These are phyloP conservation scores for Telmatochromis brichardi DNA, from an alignment of 2,113 vertebrate species.

Conservation along the genomic window DNA sequence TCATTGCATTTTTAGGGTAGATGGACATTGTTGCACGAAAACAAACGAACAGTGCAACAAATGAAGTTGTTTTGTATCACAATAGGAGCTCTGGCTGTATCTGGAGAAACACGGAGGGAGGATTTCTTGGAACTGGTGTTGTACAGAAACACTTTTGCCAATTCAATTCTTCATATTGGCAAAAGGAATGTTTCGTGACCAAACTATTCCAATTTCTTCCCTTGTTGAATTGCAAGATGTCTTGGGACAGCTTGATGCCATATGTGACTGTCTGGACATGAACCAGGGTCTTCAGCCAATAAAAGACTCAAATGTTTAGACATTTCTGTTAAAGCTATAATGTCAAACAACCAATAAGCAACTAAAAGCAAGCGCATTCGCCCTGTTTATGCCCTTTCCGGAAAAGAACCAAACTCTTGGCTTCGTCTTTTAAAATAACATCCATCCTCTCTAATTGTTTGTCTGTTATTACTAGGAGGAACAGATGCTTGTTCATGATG, in stretches of 20 bases:
- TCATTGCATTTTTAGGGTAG: background rate
- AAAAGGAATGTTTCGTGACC: constrained; percentile 17
- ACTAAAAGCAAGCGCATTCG: background rate
- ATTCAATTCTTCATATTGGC: constrained; percentile 51
- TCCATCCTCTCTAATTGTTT: background rate
- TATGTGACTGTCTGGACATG: constrained; percentile 36
- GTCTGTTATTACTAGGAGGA: background rate
- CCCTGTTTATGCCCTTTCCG: background rate
- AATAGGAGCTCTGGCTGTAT: constrained; percentile 7
- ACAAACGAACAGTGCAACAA: background rate
- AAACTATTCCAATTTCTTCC: constrained; percentile 24
- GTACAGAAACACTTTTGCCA: constrained; percentile 37
- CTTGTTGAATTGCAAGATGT: constrained; percentile 19
- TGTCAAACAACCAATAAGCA: background rate
- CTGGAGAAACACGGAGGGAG: background rate
- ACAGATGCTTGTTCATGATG: background rate
- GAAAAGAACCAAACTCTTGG: background rate
- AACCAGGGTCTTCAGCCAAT: constrained; percentile 19
- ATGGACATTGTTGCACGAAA: background rate
- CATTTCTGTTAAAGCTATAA: background rate
- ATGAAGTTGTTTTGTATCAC: constrained; percentile 11
- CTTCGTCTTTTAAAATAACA: background rate
- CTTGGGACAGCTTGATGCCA: constrained; percentile 41
- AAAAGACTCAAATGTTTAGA: background rate
- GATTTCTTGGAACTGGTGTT: constrained; percentile 8